Base-by-base conservation (phyloP, 2,113 vertebrate species). In the Herpetotheres cachinnans region DNA sequence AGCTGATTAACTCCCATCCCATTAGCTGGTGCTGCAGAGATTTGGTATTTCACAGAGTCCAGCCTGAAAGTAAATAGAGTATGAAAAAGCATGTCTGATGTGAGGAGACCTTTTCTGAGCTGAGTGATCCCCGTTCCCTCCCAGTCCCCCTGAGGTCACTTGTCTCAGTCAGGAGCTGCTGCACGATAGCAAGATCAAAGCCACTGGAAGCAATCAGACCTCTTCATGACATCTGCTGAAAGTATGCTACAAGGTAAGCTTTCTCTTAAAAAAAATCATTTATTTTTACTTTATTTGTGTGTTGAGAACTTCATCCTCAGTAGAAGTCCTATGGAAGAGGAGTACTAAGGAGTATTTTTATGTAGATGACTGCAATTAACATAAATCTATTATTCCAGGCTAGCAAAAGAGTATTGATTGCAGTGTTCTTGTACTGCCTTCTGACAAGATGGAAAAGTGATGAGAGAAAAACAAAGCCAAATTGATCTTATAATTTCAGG, bases 401-500 rank as follows among this genome's bases (percentile, higher is more conserved):
- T 86, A 71, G 52, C 76, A 83, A 73, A 56, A 74, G 24, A 69
- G 8, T 74, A 89, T 76, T 65, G 73, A 87, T 69, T 82, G 24
- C 62, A 65, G 40, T 52, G 27, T 3, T 91, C 86, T 82, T 96
- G 55, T 25, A 6, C 69, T 91, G 26, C 49, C 61, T 89, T 92
- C 70, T 91, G 84, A 36, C 44, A 83, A 67, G 86, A 67, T 58
- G 26, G 52, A 65, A 89, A 86, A 93, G 77, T 61, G 63, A 65
- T 90, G 59, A 70, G 50, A 77, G 70, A 80, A 91, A 94, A 90
- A 87, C 30, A 72, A 80, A 81, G 38, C 49, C 46, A 80, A 91
- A 94, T 58, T 65, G 86, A 58, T 88, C 62, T 87, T 82, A 50
- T 95, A 65, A 95, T 95, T 95, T 87, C 70, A 93, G 72, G 29